phyloP scores from a whole-genome alignment of 2,113 vertebrate species.

The Hyperopisus bebe region DNA sequence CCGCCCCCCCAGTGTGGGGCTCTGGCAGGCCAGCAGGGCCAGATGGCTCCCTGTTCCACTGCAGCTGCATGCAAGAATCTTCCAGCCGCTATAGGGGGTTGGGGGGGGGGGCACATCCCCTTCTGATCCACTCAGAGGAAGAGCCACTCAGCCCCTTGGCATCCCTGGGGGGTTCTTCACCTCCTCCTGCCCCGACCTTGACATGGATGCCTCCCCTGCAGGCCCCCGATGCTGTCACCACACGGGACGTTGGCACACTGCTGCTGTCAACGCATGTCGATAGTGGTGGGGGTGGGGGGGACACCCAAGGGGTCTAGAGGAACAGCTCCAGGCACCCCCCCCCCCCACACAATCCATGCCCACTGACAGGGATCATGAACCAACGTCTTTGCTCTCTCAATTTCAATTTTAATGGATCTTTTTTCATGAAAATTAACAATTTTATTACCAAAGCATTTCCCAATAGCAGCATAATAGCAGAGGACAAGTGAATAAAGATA shows the following conservation, averaged over 20 bases:
- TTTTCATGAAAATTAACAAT: not conserved
- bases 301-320: not conserved
- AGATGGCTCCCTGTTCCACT: constrained; percentile 14
- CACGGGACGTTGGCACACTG: not conserved
- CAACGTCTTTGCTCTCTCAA: not conserved
- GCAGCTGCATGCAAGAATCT: constrained; percentile 11
- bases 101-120: not conserved
- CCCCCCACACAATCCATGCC: not conserved
- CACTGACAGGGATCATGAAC: not conserved
- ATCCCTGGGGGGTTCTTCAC: not conserved
- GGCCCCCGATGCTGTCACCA: not conserved
- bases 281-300: not conserved
- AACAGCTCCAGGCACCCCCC: not conserved
- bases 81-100: not conserved
- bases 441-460: not conserved
- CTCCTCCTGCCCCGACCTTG: constrained; percentile 14
- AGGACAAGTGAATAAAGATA: not conserved
- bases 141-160: not conserved
- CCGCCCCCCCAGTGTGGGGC: not conserved
- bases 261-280: not conserved
- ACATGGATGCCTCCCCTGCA: not conserved
- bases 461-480: not conserved
- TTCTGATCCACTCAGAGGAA: not conserved
- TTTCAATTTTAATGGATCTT: not conserved
- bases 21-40: constrained; percentile 1